Percentiles rank a stretch among this genome's conserved stretches.
These are phyloP conservation scores for Hemibagrus wyckioides DNA, from an alignment of 2,113 vertebrate species.

Conservation along the genomic window DNA sequence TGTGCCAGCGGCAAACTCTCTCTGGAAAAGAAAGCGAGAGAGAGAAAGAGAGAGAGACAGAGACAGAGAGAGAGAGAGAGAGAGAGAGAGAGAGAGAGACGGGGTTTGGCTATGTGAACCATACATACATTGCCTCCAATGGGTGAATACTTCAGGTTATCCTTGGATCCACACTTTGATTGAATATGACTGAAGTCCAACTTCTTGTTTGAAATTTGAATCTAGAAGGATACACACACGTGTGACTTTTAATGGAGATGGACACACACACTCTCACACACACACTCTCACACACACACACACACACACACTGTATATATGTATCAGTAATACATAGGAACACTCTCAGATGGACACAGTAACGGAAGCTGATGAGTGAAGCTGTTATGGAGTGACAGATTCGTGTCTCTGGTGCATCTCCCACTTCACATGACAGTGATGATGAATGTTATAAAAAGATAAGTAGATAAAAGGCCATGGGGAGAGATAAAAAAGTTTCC, in stretches of 20 bases:
- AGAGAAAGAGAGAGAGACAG: not conserved
- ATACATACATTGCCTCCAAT: slow-evolving; percentile 90
- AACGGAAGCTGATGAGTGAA: not conserved
- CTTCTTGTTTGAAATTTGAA: slow-evolving; percentile 95
- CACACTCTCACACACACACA: slow-evolving; percentile 33
- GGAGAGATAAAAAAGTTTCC: not conserved
- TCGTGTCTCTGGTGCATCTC: not conserved
- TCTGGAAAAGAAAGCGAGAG: not conserved
- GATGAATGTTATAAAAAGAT: not conserved
- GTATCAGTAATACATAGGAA: not conserved
- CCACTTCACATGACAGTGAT: not conserved
- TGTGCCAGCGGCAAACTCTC: not conserved
- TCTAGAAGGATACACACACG: slow-evolving; percentile 80
- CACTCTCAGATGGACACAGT: not conserved
- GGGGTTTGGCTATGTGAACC: not conserved
- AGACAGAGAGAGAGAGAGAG: slow-evolving; percentile 10
- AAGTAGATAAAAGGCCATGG: not conserved
- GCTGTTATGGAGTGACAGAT: not conserved
- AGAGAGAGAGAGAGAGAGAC: not conserved
- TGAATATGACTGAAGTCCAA: slow-evolving; percentile 87
- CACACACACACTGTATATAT: not conserved
- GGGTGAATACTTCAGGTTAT: slow-evolving; percentile 88
- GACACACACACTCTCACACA: slow-evolving; percentile 35
- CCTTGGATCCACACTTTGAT: slow-evolving; percentile 90
- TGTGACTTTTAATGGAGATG: slow-evolving; percentile 53